A percentile compares a stretch with the other conserved stretches of the same genome.
These are phyloP conservation scores for Ceyx cyanopectus DNA, from an alignment of 2,113 vertebrate genomes.

Conservation along the genomic window DNA sequence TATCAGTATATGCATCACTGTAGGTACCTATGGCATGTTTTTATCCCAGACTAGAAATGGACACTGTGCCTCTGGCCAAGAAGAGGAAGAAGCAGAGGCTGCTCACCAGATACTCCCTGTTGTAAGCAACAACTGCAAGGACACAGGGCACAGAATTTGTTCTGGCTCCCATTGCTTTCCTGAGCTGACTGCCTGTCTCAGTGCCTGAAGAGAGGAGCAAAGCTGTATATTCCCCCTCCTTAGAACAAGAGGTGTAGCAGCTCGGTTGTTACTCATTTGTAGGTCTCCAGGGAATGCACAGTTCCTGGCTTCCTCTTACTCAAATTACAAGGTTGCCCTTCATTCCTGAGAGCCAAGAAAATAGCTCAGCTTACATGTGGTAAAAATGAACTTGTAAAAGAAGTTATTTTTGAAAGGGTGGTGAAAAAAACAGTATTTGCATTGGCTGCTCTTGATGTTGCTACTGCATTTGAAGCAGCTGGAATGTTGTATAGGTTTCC, in stretches of 20 bases:
- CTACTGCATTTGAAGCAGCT: slow-evolving; percentile 16
- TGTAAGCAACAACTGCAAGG: background rate
- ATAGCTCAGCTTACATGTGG: slow-evolving; percentile 4
- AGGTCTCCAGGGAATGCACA: background rate
- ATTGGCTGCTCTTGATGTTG: background rate
- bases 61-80: background rate
- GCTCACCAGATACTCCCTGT: background rate
- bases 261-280: background rate
- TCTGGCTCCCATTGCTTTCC: background rate
- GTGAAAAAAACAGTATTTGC: background rate
- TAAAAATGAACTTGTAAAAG: slow-evolving; percentile 9
- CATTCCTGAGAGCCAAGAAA: background rate
- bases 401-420: slow-evolving; percentile 23
- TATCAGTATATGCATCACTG: background rate
- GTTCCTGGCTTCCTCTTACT: slow-evolving; percentile 33
- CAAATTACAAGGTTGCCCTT: slow-evolving; percentile 48
- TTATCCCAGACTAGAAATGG: background rate
- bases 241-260: fast-evolving
- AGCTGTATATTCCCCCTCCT: background rate
- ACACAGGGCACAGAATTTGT: fast-evolving
- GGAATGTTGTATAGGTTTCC: background rate
- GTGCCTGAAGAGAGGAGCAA: background rate
- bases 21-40: background rate
- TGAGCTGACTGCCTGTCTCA: background rate
- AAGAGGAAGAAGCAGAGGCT: background rate